Base-by-base conservation (phyloP, 2,797 vertebrate genomes). In the Nothura maculosa region DNA sequence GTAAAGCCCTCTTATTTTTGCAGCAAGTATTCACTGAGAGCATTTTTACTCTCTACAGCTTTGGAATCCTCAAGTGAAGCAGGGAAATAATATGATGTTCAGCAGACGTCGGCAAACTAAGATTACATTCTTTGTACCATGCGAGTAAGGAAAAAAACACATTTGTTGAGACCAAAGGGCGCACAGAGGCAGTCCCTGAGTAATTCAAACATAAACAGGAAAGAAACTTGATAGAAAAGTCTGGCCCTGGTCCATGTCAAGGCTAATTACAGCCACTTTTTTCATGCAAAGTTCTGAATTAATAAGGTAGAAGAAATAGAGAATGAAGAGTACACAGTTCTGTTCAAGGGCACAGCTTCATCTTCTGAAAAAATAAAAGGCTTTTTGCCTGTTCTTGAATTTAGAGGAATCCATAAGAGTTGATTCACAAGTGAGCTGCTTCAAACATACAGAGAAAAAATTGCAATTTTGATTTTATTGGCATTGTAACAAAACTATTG, bases 141-240 rank as follows among this genome's bases (percentile, higher is more conserved):
- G 83, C 90, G 96, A 97, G 85, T 84, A 85, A 81, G 48, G 43
- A 93, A 90, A 48, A 90, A 95, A 92, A 0, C 86, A 76, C 96
- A 63, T 88, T 94, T 94, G 84, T 70, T 95, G 73, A 89, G 91
- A 96, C 95, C 92, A 96, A 97, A 96, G 96, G 95, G 95, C 62
- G 1, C 61, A 80, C 68, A 90, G 93, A 97, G 97, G 96, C 97
- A 97, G 93, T 67, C 95, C 92, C 45, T 28, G 85, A 96, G 94
- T 96, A 97, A 96, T 81, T 97, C 85, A 96, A 98, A 97, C 72
- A 96, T 97, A 98, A 98, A 97, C 97, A 97, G 97, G 97, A 98
- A 98, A 97, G 97, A 97, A 97, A 98, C 89, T 85, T 95, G 97
- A 98, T 98, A 98, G 96, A 95, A 96, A 96, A 87, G 67, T 74